phyloP scores from a whole-genome alignment of 2,888 invertebrate genomes.

The Amphipyra berbera region DNA sequence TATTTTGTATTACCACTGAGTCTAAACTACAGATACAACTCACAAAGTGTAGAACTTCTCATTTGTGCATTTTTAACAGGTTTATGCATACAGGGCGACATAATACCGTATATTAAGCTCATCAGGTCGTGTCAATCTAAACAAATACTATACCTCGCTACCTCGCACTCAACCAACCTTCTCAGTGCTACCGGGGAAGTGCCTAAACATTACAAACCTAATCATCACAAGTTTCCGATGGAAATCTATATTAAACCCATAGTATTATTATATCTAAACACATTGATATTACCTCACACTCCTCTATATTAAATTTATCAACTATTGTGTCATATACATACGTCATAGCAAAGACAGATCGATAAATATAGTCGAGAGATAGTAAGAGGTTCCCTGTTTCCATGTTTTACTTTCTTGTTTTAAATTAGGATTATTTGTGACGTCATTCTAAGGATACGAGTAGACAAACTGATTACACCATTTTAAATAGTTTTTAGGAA shows the following conservation, averaged over 20 bases:
- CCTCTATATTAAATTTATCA: constrained; percentile 50
- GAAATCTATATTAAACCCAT: constrained; percentile 59
- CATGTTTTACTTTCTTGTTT: constrained; percentile 60
- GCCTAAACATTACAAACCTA: constrained; percentile 47
- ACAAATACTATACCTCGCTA: constrained; percentile 34
- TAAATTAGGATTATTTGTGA: constrained; percentile 53
- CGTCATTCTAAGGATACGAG: constrained; percentile 2
- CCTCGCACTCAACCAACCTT: constrained; percentile 32
- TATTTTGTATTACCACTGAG: constrained; percentile 28
- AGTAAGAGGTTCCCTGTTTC: constrained; percentile 78
- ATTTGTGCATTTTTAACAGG: constrained; percentile 35
- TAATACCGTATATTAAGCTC: constrained; percentile 59
- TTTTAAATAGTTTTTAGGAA: neutral
- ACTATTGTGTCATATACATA: constrained; percentile 50
- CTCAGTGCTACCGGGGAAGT: constrained; percentile 36
- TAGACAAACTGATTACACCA: neutral
- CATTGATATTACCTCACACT: constrained; percentile 60
- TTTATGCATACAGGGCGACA: constrained; percentile 38
- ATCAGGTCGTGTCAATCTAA: constrained; percentile 56
- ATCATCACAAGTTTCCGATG: constrained; percentile 69
- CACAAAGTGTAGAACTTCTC: constrained; percentile 27
- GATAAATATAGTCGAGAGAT: constrained; percentile 73
- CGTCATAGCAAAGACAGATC: constrained; percentile 69
- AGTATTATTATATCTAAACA: constrained; percentile 60
- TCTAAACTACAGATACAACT: constrained; percentile 44